Evolutionary conservation across 2,797 vertebrate species (phyloP), one percentile per base, ranked within the genome.

Genomic region (Squalus acanthias): DNA sequence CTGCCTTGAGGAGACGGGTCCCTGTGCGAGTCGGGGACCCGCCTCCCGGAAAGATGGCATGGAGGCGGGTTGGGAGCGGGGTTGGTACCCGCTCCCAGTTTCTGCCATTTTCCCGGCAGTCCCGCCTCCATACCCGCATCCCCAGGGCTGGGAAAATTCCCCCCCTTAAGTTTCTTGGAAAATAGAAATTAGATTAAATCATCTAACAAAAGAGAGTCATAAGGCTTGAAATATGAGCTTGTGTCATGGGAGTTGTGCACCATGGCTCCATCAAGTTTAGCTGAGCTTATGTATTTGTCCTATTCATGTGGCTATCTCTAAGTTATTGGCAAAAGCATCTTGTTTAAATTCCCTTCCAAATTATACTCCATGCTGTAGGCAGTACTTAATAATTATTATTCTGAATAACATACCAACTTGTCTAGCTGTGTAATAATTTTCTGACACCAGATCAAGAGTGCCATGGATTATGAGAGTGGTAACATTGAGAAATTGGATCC

Each of bases 401-500:
- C 33, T 39, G 33, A 22, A n/a, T n/a, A 39, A 92, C 3, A 24
- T 46, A 46, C 3, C 53, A 15, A 50, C 46, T 6, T 74, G 29
- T 29, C 29, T 57, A 33, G 26, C 9, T 69, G 20, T 67, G n/a
- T 69, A 69, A 69, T 20, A 60, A 20, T 76, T 95, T 95, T 95
- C 70, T 76, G 26, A 57, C 50, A 95, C 24, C 70, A 95, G 94
- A 95, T 89, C 60, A 85, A 89, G 20, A 97, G 97, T 96, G 57
- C 96, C 60, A 97, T 97, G 88, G 97, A 98, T 1, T 97, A 96
- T 0, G 96, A 85, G 12, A 89, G 85, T 57, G 26, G n/a, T 96
- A 97, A 97, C 79, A 97, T 97, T 87, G 96, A 97, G 0, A 98
- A 99, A 97, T 96, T 99, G 97, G 99, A 99, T 97, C 99, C 98